Evolutionary conservation across 2,113 vertebrate genomes (phyloP), one percentile per base, ranked within the genome.

Genomic region (Pomatostomus ruficeps): DNA sequence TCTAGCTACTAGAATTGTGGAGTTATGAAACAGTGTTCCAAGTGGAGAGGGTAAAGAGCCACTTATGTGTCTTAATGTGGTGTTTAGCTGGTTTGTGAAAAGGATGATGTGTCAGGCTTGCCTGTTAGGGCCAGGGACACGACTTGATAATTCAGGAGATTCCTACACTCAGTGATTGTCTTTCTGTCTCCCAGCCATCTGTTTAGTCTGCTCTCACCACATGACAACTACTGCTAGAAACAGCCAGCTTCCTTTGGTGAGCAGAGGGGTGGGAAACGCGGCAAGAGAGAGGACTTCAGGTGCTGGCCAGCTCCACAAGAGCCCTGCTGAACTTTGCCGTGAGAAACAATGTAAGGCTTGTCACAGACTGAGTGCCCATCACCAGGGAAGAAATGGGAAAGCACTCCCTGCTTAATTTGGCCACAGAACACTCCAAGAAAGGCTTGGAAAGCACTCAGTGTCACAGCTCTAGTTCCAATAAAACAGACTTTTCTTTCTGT

Each of bases 281-380:
- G 49, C 55, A 51, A 62, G 22, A 52, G 11, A 45, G n/a, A 73
- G 14, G n/a, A 43, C 11, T 89, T 74, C 4, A 5, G 29, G 19
- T 43, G 10, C 23, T 8, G 5, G 42, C 31, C 38, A 42, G 33
- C 28, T 62, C 66, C 68, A 58, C 77, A 62, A 55, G 31, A 78
- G 17, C 24, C 33, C 42, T 35, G 3, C 45, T 74, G 55, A 77
- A 42, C 25, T 62, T 23, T 45, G 31, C 51, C 4, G 6, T 19
- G 20, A 78, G 42, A 66, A 80, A 80, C 1, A 0, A 8, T 5
- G 7, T 24, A 45, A 61, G 17, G 35, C 40, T 87, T 80, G 31
- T 18, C 7, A 9, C 0, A 0, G 40, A 31, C 42, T 4, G 1
- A 57, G 35, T 14, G 16, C 26, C 33, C 4, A 5, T 11, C 1